phyloP scores from a whole-genome alignment of 2,888 invertebrate genomes.

The Meta bourneti region DNA sequence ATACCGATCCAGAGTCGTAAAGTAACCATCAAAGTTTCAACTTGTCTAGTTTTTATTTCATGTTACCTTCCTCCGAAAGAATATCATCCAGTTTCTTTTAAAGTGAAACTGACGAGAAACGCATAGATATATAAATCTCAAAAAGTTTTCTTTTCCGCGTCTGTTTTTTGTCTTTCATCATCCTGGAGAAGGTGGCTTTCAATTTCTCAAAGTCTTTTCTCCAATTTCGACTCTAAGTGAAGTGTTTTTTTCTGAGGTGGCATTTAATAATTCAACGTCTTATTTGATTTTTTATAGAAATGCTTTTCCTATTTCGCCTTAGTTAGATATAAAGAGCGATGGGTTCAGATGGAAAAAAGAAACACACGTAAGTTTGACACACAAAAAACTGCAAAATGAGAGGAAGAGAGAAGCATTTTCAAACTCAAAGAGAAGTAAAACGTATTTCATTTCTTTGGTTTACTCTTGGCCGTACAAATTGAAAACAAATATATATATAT shows the following conservation, averaged over 20 bases:
- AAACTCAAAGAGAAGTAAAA: conserved; percentile 22
- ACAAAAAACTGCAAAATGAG: conserved; percentile 22
- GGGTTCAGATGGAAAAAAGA: conserved; percentile 22
- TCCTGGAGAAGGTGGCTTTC: conserved; percentile 61
- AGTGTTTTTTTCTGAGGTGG: conserved; percentile 61
- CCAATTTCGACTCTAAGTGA: conserved; percentile 72
- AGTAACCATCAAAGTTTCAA: conserved; percentile 42
- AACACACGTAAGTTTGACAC: conserved; percentile 9
- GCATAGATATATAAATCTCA: conserved; percentile 71
- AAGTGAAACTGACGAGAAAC: conserved; percentile 55
- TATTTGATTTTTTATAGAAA: conserved; percentile 51
- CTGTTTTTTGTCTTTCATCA: conserved; percentile 65
- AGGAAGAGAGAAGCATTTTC: conserved; percentile 20
- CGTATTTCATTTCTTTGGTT: conserved; percentile 64
- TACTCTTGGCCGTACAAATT: conserved; percentile 42
- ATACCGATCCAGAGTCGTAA: conserved; percentile 28
- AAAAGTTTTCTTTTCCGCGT: conserved; percentile 40
- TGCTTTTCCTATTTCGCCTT: conserved; percentile 20
- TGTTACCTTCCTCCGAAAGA: conserved; percentile 16
- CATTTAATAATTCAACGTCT: conserved; percentile 74
- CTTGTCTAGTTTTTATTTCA: conserved; percentile 14
- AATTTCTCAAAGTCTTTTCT: conserved; percentile 75
- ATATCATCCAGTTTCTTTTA: conserved; percentile 60
- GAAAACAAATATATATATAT: conserved; percentile 27
- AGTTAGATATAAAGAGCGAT: conserved; percentile 54